A percentile compares a stretch with the other conserved stretches of the same genome.
Conservation (phyloP, 2,797 vertebrate genomes). For the Onychomys torridus region DNA sequence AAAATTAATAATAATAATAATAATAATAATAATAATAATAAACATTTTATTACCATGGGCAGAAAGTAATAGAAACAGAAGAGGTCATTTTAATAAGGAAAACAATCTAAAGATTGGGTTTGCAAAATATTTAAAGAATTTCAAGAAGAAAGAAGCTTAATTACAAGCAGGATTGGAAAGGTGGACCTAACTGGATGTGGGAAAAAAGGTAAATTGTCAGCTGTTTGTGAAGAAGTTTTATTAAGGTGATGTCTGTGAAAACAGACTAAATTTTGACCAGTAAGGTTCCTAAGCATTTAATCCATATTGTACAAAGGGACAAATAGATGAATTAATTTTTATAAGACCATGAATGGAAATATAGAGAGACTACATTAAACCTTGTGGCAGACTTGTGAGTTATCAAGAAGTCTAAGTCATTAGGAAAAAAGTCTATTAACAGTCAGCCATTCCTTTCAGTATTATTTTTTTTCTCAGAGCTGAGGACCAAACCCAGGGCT, state of each 20-base stretch:
- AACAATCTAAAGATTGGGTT: not conserved
- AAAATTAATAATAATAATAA: not conserved
- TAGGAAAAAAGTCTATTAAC: not conserved
- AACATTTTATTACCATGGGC: not conserved
- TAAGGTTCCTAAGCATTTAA: not conserved
- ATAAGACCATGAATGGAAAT: not conserved
- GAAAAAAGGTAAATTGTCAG: not conserved
- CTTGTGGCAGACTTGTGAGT: not conserved
- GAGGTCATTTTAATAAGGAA: not conserved
- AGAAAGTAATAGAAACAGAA: not conserved
- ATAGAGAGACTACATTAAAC: not conserved
- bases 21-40: not conserved
- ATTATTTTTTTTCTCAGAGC: too few relatives aligned
- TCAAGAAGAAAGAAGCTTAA: not conserved
- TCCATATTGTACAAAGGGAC: not conserved
- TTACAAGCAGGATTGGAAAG: not conserved
- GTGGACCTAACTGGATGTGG: too few relatives aligned
- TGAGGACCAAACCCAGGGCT: too few relatives aligned
- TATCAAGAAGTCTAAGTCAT: not conserved
- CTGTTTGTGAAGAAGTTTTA: not conserved
- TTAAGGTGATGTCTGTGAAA: not conserved
- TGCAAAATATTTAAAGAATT: not conserved
- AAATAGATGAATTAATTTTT: not conserved
- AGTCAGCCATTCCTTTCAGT: not conserved
- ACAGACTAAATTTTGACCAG: not conserved